A percentile compares a stretch with the other conserved stretches of the same genome.
Conservation (phyloP, 2,888 invertebrate genomes). For the Sylvicola fuscatus region DNA sequence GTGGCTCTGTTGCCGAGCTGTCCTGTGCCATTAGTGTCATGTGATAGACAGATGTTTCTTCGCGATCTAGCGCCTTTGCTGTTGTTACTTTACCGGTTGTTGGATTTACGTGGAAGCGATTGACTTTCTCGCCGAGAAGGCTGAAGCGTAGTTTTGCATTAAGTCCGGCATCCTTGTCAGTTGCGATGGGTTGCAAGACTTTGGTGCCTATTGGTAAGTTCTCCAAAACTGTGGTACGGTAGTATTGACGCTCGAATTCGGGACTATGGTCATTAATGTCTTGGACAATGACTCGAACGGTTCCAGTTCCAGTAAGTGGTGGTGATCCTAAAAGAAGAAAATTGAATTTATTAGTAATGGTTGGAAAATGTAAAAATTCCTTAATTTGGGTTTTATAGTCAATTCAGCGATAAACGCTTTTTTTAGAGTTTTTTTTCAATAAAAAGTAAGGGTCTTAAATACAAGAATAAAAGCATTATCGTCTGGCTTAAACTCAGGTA, state of each 20-base stretch:
- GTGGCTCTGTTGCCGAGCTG: slow-evolving; percentile 66
- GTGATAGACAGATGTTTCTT: slow-evolving; percentile 54
- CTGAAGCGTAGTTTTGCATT: slow-evolving; percentile 79
- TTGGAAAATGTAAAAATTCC: too few species aligned
- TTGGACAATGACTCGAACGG: slow-evolving; percentile 72
- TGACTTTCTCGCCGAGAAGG: slow-evolving; percentile 59
- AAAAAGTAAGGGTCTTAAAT: too few species aligned
- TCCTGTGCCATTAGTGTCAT: slow-evolving; percentile 76
- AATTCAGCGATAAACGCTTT: too few species aligned
- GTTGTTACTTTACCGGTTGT: slow-evolving; percentile 63
- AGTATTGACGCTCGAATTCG: slow-evolving; percentile 63
- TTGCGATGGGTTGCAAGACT: slow-evolving; percentile 58
- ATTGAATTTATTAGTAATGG: too few species aligned
- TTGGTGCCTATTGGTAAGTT: slow-evolving; percentile 59
- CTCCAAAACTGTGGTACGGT: slow-evolving; percentile 59
- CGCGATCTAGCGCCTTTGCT: slow-evolving; percentile 51
- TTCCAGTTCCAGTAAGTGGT: slow-evolving; percentile 79
- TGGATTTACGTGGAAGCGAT: slow-evolving; percentile 59
- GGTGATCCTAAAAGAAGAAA: slow-evolving; percentile 69
- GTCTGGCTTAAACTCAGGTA: too few species aligned
- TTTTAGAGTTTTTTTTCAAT: too few species aligned
- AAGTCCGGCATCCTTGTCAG: slow-evolving; percentile 61
- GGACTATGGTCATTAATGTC: slow-evolving; percentile 91
- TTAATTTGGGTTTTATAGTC: too few species aligned
- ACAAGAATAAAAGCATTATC: too few species aligned